Conservation (phyloP, 2,113 vertebrate species). For the Leucopsar rothschildi region DNA sequence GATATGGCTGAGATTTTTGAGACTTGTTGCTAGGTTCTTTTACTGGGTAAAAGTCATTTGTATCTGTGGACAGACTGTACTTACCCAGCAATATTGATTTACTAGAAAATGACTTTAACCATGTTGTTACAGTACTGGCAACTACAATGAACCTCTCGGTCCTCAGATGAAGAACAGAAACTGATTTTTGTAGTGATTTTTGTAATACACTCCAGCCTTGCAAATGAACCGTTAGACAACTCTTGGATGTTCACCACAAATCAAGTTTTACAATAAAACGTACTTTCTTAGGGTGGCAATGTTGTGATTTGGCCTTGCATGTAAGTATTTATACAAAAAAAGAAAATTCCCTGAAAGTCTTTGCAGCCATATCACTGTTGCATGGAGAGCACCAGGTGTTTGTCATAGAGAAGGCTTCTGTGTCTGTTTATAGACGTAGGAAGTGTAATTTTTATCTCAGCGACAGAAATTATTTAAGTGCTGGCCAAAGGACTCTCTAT, state of each 20-base stretch:
- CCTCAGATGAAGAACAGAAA: slow-evolving; percentile 5
- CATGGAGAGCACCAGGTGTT: neutral
- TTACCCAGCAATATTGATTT: slow-evolving; percentile 12
- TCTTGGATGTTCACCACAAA: neutral
- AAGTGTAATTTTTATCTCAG: neutral
- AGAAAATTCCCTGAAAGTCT: neutral
- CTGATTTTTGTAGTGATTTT: slow-evolving; percentile 11
- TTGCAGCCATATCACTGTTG: neutral
- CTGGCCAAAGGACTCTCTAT: neutral
- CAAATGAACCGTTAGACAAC: neutral
- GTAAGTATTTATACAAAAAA: neutral
- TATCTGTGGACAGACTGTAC: slow-evolving; percentile 37
- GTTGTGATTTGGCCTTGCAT: slow-evolving; percentile 9
- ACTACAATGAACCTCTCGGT: slow-evolving; percentile 6
- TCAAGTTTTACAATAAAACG: neutral
- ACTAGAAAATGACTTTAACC: slow-evolving; percentile 35
- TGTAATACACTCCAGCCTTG: slow-evolving; percentile 15
- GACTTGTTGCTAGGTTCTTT: slow-evolving; percentile 14
- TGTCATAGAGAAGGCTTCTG: neutral
- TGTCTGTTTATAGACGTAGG: neutral
- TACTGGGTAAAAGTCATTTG: neutral
- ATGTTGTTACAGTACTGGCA: neutral
- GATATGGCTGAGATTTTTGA: neutral
- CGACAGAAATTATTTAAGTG: neutral
- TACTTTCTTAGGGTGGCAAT: neutral